Evolutionary conservation across 2,113 vertebrate species (phyloP), one percentile per base, ranked within the genome.

Genomic region (Oryzias celebensis): DNA sequence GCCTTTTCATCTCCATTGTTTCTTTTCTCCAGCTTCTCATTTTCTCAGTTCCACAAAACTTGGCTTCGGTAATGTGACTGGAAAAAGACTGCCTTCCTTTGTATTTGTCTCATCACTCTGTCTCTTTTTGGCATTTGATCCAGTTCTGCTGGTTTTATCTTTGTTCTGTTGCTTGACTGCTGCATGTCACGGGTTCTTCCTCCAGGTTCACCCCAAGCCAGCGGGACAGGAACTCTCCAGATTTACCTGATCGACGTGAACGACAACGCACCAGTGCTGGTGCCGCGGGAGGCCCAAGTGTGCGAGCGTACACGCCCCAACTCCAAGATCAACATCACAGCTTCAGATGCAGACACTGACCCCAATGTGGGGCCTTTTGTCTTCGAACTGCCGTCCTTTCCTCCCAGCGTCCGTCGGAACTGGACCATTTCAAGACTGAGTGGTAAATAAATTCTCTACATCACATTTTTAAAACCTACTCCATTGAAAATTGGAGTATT

Each of bases 171-270:
- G 14, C 58, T 61, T 64, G 46, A 10, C 20, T 17, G 8, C 24
- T 24, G 14, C 17, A 14, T 44, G 43, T 13, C 15, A 44, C 15
- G 16, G 14, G 44, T 17, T 44, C 44, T 18, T n/a, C 14, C 45
- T 46, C 17, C 42, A 15, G 96, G 97, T 61, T 92, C 93, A 2
- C 97, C 96, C 64, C 93, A 94, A 0, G 95, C 96, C 63, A 99
- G 95, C 0, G 97, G 97, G 77, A 99, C 97, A 0, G 97, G 97
- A 43, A 98, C 97, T 0, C 90, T 99, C 67, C 96, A 96, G 90
- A 95, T 98, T 78, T 95, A 96, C 73, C 93, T 99, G 56, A 98
- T 96, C 5, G 97, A 99, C 77, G 94, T 97, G 78, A 99, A 99
- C 0, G 97, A 99, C 88, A 98, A 99, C 0, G 91, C 96, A 0